Conservation (phyloP, 1,140 invertebrate species). For the Cydia amplana region DNA sequence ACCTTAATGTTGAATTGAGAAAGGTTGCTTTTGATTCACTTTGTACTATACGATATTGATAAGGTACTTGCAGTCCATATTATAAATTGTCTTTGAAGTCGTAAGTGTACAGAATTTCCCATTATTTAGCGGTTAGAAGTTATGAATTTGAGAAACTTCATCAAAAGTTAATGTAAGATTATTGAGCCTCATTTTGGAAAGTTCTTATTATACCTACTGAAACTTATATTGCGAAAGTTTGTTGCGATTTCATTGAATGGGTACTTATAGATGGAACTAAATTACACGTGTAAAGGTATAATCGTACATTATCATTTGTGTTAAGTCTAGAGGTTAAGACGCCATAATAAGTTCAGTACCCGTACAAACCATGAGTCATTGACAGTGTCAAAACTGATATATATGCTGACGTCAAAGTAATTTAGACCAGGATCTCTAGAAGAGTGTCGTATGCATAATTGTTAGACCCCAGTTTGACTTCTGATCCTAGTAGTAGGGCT, state of each 20-base stretch:
- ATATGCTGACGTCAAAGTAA: no score
- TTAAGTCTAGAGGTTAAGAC: no score
- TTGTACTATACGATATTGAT: neutral
- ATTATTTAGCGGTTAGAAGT: conserved; percentile 8
- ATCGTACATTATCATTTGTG: no score
- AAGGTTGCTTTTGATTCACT: neutral
- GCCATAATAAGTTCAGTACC: no score
- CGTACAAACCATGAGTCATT: no score
- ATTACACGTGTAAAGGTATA: no score
- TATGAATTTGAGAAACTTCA: conserved; percentile 12
- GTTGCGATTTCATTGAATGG: neutral
- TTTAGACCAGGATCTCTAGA: no score
- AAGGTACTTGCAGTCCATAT: neutral
- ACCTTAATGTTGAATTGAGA: neutral
- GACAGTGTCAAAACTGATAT: no score
- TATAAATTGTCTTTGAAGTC: conserved; percentile 14
- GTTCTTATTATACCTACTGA: neutral
- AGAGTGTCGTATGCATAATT: no score
- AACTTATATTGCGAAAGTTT: neutral
- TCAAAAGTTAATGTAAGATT: conserved; percentile 19
- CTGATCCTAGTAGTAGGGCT: no score
- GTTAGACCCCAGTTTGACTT: no score
- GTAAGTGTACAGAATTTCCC: conserved; percentile 16
- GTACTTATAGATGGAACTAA: no score
- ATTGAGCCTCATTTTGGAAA: neutral